Evolutionary conservation across 2,113 vertebrate genomes (phyloP).

Genomic region (Tiliqua scincoides): DNA sequence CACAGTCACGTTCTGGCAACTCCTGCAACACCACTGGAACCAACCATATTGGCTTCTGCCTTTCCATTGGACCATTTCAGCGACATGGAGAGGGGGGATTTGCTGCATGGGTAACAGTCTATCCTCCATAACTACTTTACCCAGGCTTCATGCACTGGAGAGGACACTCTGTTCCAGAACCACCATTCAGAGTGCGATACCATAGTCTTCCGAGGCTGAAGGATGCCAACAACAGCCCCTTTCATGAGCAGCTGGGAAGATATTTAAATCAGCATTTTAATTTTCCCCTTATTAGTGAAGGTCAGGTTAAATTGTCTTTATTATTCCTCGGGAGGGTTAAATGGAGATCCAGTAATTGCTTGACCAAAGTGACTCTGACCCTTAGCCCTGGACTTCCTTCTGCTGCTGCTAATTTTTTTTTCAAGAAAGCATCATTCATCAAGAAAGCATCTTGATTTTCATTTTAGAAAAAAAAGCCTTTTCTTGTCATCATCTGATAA

Average conservation of each 20-base stretch:
- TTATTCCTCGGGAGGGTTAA: conserved; percentile 59
- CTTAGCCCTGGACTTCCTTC: conserved; percentile 46
- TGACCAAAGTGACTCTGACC: conserved; percentile 63
- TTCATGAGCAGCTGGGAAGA: conserved; percentile 4
- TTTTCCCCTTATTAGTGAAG: conserved; percentile 58
- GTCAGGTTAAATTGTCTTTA: conserved; percentile 61
- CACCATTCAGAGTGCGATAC: too few species aligned
- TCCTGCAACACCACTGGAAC: too few species aligned
- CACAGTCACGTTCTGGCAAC: too few species aligned
- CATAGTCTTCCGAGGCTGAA: too few species aligned
- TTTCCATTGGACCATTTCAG: too few species aligned
- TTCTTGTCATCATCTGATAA: not conserved
- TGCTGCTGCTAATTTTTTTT: conserved; percentile 56
- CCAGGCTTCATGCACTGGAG: too few species aligned
- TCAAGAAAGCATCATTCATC: conserved; percentile 60
- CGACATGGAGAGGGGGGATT: too few species aligned
- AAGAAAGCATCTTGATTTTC: conserved; percentile 46
- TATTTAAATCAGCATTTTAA: conserved; percentile 67
- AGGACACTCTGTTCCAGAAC: too few species aligned
- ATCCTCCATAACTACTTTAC: too few species aligned
- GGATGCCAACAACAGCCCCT: too few species aligned
- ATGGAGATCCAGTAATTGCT: conserved; percentile 70
- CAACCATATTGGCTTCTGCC: too few species aligned
- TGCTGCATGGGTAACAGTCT: too few species aligned
- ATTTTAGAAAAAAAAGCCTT: conserved; percentile 10